Evolutionary conservation across 2,113 vertebrate species (phyloP).

Genomic region (Seriola quinqueradiata): DNA sequence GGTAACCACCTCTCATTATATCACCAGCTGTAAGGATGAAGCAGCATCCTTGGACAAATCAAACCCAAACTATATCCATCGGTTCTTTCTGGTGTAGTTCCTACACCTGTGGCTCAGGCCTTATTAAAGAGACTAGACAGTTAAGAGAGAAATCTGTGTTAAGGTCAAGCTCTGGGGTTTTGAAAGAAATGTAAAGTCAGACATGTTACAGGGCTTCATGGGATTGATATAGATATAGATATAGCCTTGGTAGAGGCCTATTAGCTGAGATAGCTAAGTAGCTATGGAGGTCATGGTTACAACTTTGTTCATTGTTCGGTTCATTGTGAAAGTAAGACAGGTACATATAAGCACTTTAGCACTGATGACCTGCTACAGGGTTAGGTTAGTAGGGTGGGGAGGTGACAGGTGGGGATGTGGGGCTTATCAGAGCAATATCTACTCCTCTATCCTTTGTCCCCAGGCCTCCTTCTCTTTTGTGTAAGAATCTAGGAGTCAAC

Average conservation of each 20-base stretch:
- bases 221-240: constrained; percentile 7
- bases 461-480: constrained; percentile 43
- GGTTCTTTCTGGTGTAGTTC: neutral
- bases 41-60: neutral
- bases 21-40: neutral
- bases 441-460: constrained; percentile 21
- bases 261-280: constrained; percentile 19
- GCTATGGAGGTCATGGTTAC: constrained; percentile 16
- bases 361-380: constrained; percentile 5
- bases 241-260: neutral
- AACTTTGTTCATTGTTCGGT: constrained; percentile 17
- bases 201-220: neutral
- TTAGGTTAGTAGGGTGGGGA: constrained; percentile 16
- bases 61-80: neutral
- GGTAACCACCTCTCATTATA: neutral
- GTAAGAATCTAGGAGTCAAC: constrained; percentile 57
- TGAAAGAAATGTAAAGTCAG: neutral
- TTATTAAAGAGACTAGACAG: neutral
- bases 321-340: neutral
- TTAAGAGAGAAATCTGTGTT: neutral
- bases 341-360: neutral
- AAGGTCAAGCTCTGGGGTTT: constrained; percentile 1
- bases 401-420: constrained; percentile 43
- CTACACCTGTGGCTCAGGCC: neutral
- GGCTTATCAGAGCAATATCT: constrained; percentile 41